Evolutionary conservation across 2,113 vertebrate species (phyloP).

Genomic region (Phainopepla nitens): DNA sequence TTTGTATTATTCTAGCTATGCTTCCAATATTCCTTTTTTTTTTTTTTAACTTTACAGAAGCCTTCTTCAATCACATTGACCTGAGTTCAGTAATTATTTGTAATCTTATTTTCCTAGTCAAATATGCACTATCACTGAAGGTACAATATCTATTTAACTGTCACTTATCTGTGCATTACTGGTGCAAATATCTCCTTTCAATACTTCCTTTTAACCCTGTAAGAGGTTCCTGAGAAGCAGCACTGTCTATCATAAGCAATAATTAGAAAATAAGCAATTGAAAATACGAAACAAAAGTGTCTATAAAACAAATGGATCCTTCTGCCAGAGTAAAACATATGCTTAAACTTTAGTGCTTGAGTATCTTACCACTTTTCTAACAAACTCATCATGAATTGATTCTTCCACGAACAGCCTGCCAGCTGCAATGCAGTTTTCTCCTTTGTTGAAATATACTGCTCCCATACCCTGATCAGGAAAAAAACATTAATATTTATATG

Average conservation of each 20-base stretch:
- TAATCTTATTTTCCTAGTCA: background rate
- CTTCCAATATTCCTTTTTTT: background rate
- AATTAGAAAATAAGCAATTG: background rate
- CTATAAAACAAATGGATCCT: background rate
- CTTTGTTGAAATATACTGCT: conserved; percentile 85
- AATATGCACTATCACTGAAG: background rate
- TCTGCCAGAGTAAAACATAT: background rate
- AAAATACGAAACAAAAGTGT: background rate
- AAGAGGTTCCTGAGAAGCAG: background rate
- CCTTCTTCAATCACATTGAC: background rate
- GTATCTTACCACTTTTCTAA: conserved; percentile 78
- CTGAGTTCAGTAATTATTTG: background rate
- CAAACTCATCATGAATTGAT: conserved; percentile 79
- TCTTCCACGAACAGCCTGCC: conserved; percentile 84
- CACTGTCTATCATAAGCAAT: background rate
- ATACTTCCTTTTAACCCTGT: background rate
- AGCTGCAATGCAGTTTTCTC: conserved; percentile 85
- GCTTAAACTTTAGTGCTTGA: background rate
- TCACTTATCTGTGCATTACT: background rate
- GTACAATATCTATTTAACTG: background rate
- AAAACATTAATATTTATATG: background rate
- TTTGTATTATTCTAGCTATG: background rate
- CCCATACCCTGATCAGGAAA: conserved; percentile 75
- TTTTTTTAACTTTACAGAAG: background rate
- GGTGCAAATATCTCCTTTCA: background rate